A percentile compares a stretch with the other conserved stretches of the same genome.
These are phyloP conservation scores for Cirrhinus mrigala DNA, from an alignment of 2,797 vertebrate species.

Conservation along the genomic window DNA sequence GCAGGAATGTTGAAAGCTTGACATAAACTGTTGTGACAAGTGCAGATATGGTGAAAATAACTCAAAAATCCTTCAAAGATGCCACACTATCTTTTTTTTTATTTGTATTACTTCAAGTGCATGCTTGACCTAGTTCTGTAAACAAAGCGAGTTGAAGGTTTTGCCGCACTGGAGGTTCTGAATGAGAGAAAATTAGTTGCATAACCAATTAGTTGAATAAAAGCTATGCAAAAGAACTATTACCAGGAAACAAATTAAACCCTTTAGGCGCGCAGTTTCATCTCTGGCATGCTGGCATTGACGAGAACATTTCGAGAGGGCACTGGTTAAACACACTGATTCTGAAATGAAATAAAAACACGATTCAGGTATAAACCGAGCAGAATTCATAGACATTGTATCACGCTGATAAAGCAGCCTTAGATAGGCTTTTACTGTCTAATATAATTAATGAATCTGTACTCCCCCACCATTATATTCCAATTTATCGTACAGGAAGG, in stretches of 20 bases:
- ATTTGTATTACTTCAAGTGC: slow-evolving; percentile 41
- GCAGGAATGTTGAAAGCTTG: slow-evolving; percentile 26
- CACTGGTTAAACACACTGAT: slow-evolving; percentile 34
- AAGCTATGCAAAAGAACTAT: slow-evolving; percentile 19
- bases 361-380: slow-evolving; percentile 41
- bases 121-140: slow-evolving; percentile 54
- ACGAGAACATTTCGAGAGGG: slow-evolving; percentile 37
- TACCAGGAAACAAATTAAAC: slow-evolving; percentile 27
- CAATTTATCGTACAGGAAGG: slow-evolving; percentile 59
- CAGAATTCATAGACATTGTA: slow-evolving; percentile 44
- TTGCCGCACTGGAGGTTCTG: slow-evolving; percentile 40
- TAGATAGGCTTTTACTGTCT: slow-evolving; percentile 54
- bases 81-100: background rate
- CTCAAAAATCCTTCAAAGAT: slow-evolving; percentile 13
- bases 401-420: slow-evolving; percentile 57
- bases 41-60: slow-evolving; percentile 41
- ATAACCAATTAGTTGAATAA: slow-evolving; percentile 56
- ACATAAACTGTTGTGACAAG: slow-evolving; percentile 63
- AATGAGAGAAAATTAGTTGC: slow-evolving; percentile 48
- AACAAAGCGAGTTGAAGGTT: slow-evolving; percentile 47
- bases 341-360: slow-evolving; percentile 28
- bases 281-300: background rate
- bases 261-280: slow-evolving; percentile 27
- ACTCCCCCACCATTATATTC: slow-evolving; percentile 62
- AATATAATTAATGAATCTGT: slow-evolving; percentile 62